phyloP scores from a whole-genome alignment of 1,140 invertebrate species.

The Trachymyrmex septentrionalis region DNA sequence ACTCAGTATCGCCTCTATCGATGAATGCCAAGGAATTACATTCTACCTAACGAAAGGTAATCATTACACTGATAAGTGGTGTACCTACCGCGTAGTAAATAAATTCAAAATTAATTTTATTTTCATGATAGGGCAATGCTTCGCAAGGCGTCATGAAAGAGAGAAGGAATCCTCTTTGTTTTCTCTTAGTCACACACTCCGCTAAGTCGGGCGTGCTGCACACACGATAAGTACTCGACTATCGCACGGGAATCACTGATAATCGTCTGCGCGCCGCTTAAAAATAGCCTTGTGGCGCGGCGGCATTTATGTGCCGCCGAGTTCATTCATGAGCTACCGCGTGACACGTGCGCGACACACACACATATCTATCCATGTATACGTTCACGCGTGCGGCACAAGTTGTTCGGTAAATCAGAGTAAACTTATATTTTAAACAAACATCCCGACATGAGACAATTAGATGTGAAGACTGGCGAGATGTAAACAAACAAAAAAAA shows the following conservation, averaged over 20 bases:
- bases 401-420: slow-evolving; percentile 10
- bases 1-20: neutral
- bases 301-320: slow-evolving; percentile 44
- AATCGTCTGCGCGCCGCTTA: slow-evolving; percentile 71
- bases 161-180: slow-evolving; percentile 31
- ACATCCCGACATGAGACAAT: neutral
- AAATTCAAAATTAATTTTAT: slow-evolving; percentile 20
- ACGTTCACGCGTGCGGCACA: neutral
- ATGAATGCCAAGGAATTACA: neutral
- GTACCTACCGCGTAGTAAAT: neutral
- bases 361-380: neutral
- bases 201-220: slow-evolving; percentile 22
- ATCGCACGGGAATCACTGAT: slow-evolving; percentile 70
- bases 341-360: slow-evolving; percentile 63
- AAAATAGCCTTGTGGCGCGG: slow-evolving; percentile 69
- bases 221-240: slow-evolving; percentile 59
- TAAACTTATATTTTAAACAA: neutral
- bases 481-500: neutral
- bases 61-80: slow-evolving; percentile 24
- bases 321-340: slow-evolving; percentile 74
- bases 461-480: no score
- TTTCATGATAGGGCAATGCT: slow-evolving; percentile 16
- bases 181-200: slow-evolving; percentile 54
- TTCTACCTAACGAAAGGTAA: neutral
- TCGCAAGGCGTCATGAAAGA: neutral